A percentile compares a stretch with the other conserved stretches of the same genome.
Evolutionary conservation across 35 echinoderm and acorn worm species (phyloP).

Genomic region (Stichopus chloronotus): DNA sequence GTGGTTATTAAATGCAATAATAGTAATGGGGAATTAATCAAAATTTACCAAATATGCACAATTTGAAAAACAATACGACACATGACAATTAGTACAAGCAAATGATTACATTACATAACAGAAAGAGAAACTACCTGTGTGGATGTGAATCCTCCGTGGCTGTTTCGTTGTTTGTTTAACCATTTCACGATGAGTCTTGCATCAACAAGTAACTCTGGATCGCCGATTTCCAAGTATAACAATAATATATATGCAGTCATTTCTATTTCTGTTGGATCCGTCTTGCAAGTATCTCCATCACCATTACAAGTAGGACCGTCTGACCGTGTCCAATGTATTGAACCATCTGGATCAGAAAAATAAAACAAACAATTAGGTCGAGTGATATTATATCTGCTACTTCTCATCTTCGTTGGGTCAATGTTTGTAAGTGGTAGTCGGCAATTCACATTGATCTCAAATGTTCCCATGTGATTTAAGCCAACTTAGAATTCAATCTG

Average conservation of each 20-base stretch:
- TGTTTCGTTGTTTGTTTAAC: slow-evolving; percentile 46
- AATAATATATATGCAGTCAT: slow-evolving; percentile 51
- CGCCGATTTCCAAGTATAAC: too few species aligned
- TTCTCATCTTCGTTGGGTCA: too few species aligned
- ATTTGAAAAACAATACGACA: neutral
- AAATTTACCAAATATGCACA: neutral
- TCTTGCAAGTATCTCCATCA: neutral
- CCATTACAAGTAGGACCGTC: slow-evolving; percentile 20
- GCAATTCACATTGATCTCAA: too few species aligned
- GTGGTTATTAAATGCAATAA: too few species aligned
- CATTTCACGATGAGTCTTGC: slow-evolving; percentile 37
- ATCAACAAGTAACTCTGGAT: too few species aligned
- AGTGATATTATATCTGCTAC: too few species aligned
- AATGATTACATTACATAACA: slow-evolving; percentile 29
- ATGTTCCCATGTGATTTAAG: too few species aligned
- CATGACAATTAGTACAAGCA: neutral
- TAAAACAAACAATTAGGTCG: neutral
- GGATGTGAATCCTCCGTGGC: too few species aligned
- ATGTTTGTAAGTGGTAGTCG: too few species aligned
- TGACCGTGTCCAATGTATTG: neutral
- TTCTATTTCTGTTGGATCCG: slow-evolving; percentile 50
- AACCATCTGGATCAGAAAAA: neutral
- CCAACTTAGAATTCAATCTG: too few species aligned
- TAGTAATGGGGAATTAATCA: too few species aligned
- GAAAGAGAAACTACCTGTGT: slow-evolving; percentile 42